A percentile compares a stretch with the other conserved stretches of the same genome.
Conservation (phyloP, 2,113 vertebrate genomes). For the Ceuthmochares aereus region DNA sequence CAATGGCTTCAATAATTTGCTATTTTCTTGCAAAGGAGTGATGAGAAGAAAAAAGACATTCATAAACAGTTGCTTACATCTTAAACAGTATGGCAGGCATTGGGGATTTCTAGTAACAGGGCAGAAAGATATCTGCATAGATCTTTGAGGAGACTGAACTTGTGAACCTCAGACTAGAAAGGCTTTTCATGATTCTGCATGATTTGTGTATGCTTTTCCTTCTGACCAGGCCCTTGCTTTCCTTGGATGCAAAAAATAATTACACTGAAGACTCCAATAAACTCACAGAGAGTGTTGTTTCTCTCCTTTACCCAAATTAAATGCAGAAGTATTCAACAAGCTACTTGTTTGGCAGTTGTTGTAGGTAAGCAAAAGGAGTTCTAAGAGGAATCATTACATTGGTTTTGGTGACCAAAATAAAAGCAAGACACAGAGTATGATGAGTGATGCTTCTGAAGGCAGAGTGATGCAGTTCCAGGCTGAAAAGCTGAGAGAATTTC, state of each 20-base stretch:
- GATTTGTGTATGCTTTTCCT: neutral
- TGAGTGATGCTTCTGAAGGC: neutral
- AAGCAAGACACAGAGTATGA: neutral
- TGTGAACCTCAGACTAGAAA: neutral
- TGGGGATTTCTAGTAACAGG: neutral
- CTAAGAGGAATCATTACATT: neutral
- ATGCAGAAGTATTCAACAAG: neutral
- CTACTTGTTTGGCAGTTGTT: neutral
- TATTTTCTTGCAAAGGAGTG: neutral
- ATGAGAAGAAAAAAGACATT: neutral
- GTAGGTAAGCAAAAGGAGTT: neutral
- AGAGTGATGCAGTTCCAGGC: neutral
- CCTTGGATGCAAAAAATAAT: neutral
- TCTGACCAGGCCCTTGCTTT: neutral
- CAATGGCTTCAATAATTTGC: neutral
- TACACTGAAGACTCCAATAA: neutral
- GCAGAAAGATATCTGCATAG: neutral
- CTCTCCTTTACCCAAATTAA: neutral
- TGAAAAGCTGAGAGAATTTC: neutral
- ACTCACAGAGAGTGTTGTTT: neutral
- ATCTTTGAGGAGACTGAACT: slow-evolving; percentile 14
- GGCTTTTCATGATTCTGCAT: neutral
- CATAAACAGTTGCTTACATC: neutral
- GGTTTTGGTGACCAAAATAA: neutral
- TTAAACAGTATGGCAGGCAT: neutral